Evolutionary conservation across 2,113 vertebrate species (phyloP).

Genomic region (Pseudorhombus dupliciocellatus): DNA sequence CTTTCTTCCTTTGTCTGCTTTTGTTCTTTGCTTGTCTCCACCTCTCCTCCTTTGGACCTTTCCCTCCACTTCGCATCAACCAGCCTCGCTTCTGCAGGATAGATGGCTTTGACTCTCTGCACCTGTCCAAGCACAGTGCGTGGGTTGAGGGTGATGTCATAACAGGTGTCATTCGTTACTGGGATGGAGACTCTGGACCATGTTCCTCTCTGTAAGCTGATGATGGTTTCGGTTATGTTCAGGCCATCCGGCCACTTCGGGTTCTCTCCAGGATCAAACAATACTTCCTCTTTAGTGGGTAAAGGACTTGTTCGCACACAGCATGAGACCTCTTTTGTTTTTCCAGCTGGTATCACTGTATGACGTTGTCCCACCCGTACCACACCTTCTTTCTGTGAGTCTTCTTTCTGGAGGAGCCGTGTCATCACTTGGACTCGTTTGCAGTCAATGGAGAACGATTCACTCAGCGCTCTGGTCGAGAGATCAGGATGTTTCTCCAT

Average conservation of each 20-base stretch:
- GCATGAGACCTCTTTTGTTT: not conserved
- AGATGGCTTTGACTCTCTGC: no score
- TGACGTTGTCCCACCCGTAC: not conserved
- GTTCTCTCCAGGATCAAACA: no score
- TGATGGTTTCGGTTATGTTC: no score
- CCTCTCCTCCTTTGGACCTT: no score
- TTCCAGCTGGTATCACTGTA: not conserved
- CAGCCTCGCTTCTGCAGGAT: no score
- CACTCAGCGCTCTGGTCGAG: not conserved
- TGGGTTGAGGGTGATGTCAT: no score
- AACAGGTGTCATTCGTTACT: no score
- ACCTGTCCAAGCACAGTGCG: no score
- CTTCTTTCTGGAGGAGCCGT: not conserved
- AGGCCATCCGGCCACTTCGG: no score
- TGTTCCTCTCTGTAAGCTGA: no score
- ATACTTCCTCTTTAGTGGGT: not conserved
- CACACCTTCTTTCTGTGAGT: not conserved
- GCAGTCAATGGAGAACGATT: slow-evolving; percentile 20
- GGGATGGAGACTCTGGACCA: no score
- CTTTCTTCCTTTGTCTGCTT: not conserved
- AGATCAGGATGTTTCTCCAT: slow-evolving; percentile 2
- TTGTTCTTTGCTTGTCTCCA: not conserved
- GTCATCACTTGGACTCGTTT: slow-evolving; percentile 8
- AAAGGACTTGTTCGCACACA: not conserved
- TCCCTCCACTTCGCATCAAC: no score